A percentile compares a stretch with the other conserved stretches of the same genome.
Conservation (phyloP, 2,888 invertebrate genomes). For the Pherbina coryleti region DNA sequence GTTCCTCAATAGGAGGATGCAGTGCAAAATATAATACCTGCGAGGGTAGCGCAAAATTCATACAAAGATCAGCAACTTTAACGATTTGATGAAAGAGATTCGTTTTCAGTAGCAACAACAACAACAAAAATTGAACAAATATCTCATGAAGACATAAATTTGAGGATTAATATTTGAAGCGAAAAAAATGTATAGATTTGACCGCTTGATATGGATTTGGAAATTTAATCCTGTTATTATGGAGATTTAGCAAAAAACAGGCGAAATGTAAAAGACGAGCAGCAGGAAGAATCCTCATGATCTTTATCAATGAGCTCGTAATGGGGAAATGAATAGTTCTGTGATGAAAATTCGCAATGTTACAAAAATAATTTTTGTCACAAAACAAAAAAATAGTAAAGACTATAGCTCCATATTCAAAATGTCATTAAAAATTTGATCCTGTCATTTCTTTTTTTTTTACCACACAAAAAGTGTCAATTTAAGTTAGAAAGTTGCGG, state of each 20-base stretch:
- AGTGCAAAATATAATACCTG: not conserved
- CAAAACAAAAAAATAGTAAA: too few species aligned
- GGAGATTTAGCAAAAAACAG: not conserved
- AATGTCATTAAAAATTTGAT: not conserved
- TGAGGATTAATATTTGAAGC: not conserved
- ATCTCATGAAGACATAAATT: constrained; percentile 25
- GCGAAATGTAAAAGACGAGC: not conserved
- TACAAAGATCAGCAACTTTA: not conserved
- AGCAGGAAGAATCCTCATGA: not conserved
- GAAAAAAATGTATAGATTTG: constrained; percentile 4
- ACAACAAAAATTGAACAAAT: not conserved
- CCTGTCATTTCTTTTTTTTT: too few species aligned
- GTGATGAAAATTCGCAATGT: not conserved
- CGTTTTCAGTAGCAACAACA: not conserved
- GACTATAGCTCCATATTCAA: too few species aligned
- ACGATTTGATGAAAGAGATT: not conserved
- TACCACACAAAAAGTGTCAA: too few species aligned
- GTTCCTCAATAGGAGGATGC: not conserved
- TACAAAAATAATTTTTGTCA: too few species aligned
- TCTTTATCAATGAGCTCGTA: constrained; percentile 4
- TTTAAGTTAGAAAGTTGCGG: too few species aligned
- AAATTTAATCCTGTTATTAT: constrained; percentile 31
- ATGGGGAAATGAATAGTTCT: not conserved
- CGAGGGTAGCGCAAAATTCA: not conserved
- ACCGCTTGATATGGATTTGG: constrained; percentile 9